These are phyloP conservation scores for Lathamus discolor DNA, from an alignment of 2,113 vertebrate genomes.

Conservation along the genomic window DNA sequence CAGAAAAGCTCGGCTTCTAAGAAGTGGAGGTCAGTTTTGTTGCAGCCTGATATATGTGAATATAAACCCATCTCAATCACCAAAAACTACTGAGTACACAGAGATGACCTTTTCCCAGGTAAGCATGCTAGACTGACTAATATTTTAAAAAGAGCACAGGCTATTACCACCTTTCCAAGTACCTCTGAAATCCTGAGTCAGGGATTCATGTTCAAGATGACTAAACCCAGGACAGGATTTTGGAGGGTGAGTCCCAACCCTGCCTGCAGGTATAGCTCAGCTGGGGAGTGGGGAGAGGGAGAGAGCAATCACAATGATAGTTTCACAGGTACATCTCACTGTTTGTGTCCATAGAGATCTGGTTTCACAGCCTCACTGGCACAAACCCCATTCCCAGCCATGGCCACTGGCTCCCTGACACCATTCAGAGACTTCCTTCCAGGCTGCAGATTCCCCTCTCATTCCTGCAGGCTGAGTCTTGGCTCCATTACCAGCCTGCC, in stretches of 20 bases:
- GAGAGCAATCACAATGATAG: not conserved
- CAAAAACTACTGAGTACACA: not conserved
- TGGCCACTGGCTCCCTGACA: not conserved
- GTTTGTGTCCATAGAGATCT: fast-evolving
- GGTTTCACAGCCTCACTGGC: not conserved
- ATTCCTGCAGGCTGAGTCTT: fast-evolving
- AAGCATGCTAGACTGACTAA: not conserved
- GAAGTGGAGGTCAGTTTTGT: not conserved
- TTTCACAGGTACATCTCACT: not conserved
- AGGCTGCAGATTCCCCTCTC: not conserved
- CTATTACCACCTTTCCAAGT: not conserved
- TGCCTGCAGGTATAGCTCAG: not conserved
- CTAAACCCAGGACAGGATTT: not conserved
- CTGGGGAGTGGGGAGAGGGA: not conserved
- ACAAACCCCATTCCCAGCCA: not conserved
- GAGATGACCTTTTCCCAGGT: not conserved
- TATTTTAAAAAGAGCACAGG: not conserved
- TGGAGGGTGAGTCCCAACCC: not conserved
- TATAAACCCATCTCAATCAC: not conserved
- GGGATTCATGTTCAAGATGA: not conserved
- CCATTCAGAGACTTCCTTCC: not conserved
- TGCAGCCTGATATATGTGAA: not conserved
- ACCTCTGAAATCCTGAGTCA: not conserved
- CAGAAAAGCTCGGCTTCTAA: not conserved
- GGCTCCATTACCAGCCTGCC: not conserved